These are phyloP conservation scores for Lagothrix lagotricha DNA, from an alignment of 2,797 vertebrate genomes.

Conservation along the genomic window DNA sequence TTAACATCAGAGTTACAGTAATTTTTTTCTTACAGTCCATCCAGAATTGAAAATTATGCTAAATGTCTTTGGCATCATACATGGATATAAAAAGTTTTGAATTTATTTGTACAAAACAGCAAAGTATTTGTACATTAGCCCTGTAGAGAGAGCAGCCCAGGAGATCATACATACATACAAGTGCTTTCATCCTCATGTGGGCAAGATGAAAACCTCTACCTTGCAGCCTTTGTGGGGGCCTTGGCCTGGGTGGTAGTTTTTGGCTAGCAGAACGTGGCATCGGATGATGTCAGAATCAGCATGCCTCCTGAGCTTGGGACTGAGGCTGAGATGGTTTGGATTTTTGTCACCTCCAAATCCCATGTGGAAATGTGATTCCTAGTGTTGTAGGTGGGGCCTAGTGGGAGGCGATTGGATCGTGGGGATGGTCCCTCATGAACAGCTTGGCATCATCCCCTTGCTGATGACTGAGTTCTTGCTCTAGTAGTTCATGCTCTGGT, in stretches of 20 bases:
- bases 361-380: no score
- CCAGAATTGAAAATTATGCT: conserved; percentile 21
- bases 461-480: no score
- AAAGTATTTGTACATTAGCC: neutral
- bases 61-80: neutral
- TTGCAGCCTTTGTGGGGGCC: neutral
- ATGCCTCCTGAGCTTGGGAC: neutral
- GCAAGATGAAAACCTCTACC: neutral
- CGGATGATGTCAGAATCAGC: neutral
- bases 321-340: no score
- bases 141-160: neutral
- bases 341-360: no score
- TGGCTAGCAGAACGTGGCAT: neutral
- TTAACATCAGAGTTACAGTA: neutral
- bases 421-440: no score
- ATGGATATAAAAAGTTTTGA: neutral
- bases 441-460: no score
- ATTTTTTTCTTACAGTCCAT: neutral
- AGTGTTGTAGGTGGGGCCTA: no score
- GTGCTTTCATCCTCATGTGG: neutral
- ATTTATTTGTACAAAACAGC: conserved; percentile 29
- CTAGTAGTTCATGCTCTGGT: no score
- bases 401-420: no score
- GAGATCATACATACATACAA: neutral
- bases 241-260: neutral